Evolutionary conservation across 1,140 invertebrate genomes (phyloP), one percentile per base, ranked within the genome.

Genomic region (Philopotamus ludificatus): DNA sequence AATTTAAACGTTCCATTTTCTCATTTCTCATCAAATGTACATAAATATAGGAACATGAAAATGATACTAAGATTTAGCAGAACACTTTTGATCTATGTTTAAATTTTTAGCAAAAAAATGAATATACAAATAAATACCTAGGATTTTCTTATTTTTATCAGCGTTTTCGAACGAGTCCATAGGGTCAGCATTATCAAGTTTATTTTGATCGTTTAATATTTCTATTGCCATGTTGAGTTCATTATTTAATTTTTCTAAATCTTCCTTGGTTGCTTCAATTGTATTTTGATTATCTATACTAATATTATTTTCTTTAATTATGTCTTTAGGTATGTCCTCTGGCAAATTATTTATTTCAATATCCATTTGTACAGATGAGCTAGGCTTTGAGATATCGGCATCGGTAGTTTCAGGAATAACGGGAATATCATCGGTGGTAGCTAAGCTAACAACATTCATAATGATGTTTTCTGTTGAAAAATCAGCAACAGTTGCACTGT

Each of bases 171-270:
- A 15, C 15, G 4, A 15, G 42, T 4, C 4, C 28, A 25, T 25
- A 23, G 49, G 2, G 9, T 51, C 22, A 25, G 22, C 49, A 16
- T 26, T 8, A 39, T 39, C n/a, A 8, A 8, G 7, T 8, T 39
- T 39, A 39, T 39, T 39, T 39, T 45, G n/a, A n/a, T n/a, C n/a
- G n/a, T 16, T 47, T 1, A 60, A 16, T 12, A 42, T 47, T 58
- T 58, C 28, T 41, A 60, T 60, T 22, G 21, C 44, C 26, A 47
- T 45, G 45, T 60, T 18, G 9, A 60, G 10, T 60, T 60, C 42
- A 42, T 25, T 60, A 1, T 26, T 18, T 15, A 60, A 26, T 22
- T 60, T 25, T 12, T 28, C 57, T 22, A 26, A 47, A 26, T 47
- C 42, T 47, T 60, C 23, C 21, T 47, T 47, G 16, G 42, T 26